Conservation (phyloP, 2,797 vertebrate species). For the Euphonia xanthogaster region DNA sequence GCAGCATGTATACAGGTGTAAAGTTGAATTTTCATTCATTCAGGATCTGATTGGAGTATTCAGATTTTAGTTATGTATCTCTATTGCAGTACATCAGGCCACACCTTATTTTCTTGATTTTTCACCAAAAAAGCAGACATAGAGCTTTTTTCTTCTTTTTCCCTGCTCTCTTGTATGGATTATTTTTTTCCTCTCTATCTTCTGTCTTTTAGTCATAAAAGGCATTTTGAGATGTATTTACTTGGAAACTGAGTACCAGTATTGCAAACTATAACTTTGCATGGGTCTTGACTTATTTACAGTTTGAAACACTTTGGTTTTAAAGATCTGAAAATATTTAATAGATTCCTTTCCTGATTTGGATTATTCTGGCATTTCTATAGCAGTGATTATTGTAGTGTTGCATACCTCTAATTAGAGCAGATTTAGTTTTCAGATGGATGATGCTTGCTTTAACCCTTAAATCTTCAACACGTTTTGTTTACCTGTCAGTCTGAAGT, state of each 20-base stretch:
- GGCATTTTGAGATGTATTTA: neutral
- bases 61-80: neutral
- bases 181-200: neutral
- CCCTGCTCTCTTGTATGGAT: neutral
- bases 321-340: neutral
- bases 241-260: neutral
- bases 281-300: neutral
- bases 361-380: neutral
- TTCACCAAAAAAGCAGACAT: neutral
- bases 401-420: neutral
- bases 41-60: neutral
- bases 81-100: neutral
- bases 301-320: neutral
- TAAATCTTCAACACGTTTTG: neutral
- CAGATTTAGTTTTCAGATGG: neutral
- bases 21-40: neutral
- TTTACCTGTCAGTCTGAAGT: neutral
- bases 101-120: neutral
- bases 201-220: neutral
- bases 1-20: accelerated
- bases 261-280: neutral
- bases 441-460: neutral
- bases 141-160: neutral
- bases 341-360: neutral
- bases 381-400: neutral